phyloP scores from a whole-genome alignment of 2,888 invertebrate species.

The Palloptera scutellata region DNA sequence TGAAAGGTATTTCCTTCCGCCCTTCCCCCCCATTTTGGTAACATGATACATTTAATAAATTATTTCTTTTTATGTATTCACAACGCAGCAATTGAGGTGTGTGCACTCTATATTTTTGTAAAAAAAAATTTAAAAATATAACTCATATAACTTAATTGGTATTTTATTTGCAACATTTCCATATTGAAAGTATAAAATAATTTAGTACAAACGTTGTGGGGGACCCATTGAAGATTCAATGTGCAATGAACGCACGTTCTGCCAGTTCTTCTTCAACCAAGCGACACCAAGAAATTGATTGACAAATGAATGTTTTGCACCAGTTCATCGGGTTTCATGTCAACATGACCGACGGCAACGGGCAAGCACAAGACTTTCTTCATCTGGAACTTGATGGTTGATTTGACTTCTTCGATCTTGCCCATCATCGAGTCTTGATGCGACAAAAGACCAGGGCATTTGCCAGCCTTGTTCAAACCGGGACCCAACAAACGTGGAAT shows the following conservation, averaged over 20 bases:
- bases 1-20: too few species aligned
- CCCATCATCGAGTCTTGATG: conserved; percentile 95
- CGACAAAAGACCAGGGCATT: conserved; percentile 97
- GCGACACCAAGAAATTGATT: conserved; percentile 98
- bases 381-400: conserved; percentile 99
- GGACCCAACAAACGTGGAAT: conserved; percentile 98
- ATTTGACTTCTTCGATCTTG: conserved; percentile 98
- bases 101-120: too few species aligned
- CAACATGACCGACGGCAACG: conserved; percentile 97
- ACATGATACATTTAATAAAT: too few species aligned
- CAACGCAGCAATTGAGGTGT: too few species aligned
- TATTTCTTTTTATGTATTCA: too few species aligned
- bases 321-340: conserved; percentile 94
- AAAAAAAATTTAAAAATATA: too few species aligned
- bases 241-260: conserved; percentile 97
- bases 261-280: conserved; percentile 99
- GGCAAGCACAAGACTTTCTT: conserved; percentile 99
- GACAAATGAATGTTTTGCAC: conserved; percentile 96
- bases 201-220: conserved; percentile 95
- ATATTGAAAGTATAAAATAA: neutral
- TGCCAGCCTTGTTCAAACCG: conserved; percentile 99
- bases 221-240: conserved; percentile 99
- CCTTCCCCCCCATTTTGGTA: too few species aligned
- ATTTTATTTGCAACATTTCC: too few species aligned
- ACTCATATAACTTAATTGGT: too few species aligned